Conservation (phyloP, 2,797 vertebrate genomes). For the Morelia viridis region DNA sequence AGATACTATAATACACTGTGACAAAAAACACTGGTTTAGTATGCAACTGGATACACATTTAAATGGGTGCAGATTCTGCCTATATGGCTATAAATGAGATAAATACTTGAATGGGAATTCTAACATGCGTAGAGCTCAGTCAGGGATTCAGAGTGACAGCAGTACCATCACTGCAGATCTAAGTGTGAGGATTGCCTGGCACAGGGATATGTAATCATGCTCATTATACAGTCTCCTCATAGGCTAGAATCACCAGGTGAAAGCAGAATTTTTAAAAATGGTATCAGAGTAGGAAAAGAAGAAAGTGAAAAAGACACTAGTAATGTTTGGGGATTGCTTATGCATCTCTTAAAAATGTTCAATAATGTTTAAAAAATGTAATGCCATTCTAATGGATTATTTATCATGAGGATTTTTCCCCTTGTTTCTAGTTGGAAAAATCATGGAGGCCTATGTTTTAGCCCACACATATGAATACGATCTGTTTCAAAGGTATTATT, state of each 20-base stretch:
- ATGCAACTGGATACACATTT: background rate
- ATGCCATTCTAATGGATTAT: background rate
- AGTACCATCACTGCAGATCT: background rate
- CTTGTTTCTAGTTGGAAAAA: background rate
- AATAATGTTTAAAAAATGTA: background rate
- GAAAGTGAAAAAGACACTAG: background rate
- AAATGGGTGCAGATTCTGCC: background rate
- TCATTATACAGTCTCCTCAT: background rate
- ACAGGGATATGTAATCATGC: background rate
- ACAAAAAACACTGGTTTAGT: background rate
- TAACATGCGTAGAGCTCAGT: background rate
- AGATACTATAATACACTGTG: background rate
- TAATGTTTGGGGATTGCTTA: background rate
- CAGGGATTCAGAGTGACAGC: background rate
- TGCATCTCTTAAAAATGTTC: background rate
- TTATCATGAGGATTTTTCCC: background rate
- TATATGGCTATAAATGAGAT: background rate
- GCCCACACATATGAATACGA: background rate
- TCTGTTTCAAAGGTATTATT: constrained; percentile 9
- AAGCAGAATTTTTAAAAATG: background rate
- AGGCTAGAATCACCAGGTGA: background rate
- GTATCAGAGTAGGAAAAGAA: background rate
- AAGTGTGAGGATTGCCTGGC: background rate
- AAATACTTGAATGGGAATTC: background rate
- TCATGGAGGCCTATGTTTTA: background rate